phyloP scores from a whole-genome alignment of 2,888 invertebrate species.

The Calephelis perditalis region DNA sequence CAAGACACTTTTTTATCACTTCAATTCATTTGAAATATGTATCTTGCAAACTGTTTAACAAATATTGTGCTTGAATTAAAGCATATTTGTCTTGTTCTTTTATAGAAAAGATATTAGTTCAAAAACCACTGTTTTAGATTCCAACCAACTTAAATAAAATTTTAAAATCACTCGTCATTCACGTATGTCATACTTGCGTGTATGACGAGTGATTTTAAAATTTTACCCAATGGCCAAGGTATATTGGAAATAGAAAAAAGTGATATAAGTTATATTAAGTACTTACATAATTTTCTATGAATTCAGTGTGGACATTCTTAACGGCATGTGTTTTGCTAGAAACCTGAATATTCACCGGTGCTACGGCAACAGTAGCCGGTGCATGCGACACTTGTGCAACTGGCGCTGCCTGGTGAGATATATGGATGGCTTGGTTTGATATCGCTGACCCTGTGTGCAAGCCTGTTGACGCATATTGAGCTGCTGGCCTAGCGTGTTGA shows the following conservation, averaged over 20 bases:
- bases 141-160: too few species aligned
- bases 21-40: too few species aligned
- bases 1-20: too few species aligned
- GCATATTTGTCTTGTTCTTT: too few species aligned
- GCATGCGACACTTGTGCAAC: constrained; percentile 23
- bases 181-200: too few species aligned
- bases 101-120: too few species aligned
- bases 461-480: constrained; percentile 31
- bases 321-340: constrained; percentile 40
- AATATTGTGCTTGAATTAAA: too few species aligned
- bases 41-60: too few species aligned
- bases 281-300: constrained; percentile 81
- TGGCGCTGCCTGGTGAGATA: constrained; percentile 14
- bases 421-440: constrained; percentile 17
- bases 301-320: constrained; percentile 79
- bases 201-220: too few species aligned
- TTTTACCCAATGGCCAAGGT: too few species aligned
- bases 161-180: too few species aligned
- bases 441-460: constrained; percentile 32
- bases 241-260: not conserved
- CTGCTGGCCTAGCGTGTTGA: constrained; percentile 24
- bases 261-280: not conserved
- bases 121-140: too few species aligned
- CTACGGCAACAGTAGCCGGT: constrained; percentile 33
- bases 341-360: constrained; percentile 29